Conservation (phyloP, 2,797 vertebrate species). For the Steatocranus sp. region DNA sequence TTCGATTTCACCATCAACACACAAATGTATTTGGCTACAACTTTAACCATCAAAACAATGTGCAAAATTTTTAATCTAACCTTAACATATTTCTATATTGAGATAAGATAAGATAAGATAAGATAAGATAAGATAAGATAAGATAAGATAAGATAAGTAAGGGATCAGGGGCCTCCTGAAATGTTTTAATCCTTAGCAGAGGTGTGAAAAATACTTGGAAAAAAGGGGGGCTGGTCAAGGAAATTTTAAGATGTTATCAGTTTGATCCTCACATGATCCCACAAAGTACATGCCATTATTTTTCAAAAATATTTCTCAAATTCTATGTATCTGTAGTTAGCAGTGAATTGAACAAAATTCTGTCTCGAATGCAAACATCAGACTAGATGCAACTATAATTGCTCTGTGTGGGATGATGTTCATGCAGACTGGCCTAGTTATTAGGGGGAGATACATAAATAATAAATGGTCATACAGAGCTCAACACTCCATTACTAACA, state of each 20-base stretch:
- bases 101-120: rapidly evolving
- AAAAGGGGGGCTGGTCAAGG: not conserved
- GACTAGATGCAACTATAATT: not conserved
- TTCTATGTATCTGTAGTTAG: not conserved
- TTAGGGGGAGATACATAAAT: not conserved
- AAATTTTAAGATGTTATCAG: not conserved
- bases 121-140: too few species aligned
- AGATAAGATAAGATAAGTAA: too few species aligned
- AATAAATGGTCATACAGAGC: not conserved
- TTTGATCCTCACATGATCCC: not conserved
- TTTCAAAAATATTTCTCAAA: not conserved
- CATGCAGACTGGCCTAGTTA: not conserved
- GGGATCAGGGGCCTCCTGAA: not conserved
- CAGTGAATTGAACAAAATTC: not conserved
- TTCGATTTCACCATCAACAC: not conserved
- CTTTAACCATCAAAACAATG: not conserved
- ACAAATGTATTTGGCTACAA: not conserved
- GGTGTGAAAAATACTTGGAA: not conserved
- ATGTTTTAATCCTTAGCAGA: not conserved
- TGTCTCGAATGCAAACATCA: not conserved
- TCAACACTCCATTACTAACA: not conserved
- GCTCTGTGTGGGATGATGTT: not conserved
- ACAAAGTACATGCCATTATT: not conserved
- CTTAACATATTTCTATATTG: not conserved
- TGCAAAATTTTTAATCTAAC: not conserved